Base-by-base conservation (phyloP, 2,888 invertebrate species). In the Zaprionus lineosus region DNA sequence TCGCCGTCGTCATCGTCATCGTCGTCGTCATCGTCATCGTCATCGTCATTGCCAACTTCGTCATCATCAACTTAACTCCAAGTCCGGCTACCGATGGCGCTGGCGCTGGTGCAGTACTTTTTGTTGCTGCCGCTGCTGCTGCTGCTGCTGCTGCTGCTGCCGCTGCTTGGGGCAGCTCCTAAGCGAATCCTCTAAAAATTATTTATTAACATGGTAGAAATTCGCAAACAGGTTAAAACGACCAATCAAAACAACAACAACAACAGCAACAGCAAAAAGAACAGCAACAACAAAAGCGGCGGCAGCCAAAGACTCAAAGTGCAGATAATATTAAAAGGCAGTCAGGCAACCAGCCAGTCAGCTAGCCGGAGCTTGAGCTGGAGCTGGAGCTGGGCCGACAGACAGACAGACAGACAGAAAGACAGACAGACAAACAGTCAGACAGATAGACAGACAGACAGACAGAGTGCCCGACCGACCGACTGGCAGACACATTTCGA, bases 141-240 rank as follows among this genome's bases (percentile, higher is more conserved):
- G 16, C 12, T 48, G 36, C 9, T 29, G 44, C 9, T 31, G 43
- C 9, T 26, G 62, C 40, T 52, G 44, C 37, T 60, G 56, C 51
- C 43, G 31, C 53, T 60, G 53, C 64, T 65, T n/a, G n/a, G n/a
- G 58, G 71, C 62, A 53, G 51, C 55, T 67, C 52, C 68, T 55
- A 62, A 63, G 60, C 76, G 79, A 84, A 84, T 86, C 87, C 87
- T 84, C 84, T 86, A 87, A 88, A 88, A 88, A 88, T 88, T 88
- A 88, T 88, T 88, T 88, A 88, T 88, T 88, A 88, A 86, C 84
- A 86, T 82, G 84, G 84, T 78, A 81, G 76, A 86, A 81, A 84
- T 86, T 84, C 79, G 82, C 76, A 88, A 88, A 88, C 88, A 88
- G 88, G 88, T 88, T 88, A 87, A 87, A 87, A 58, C 81, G 81